phyloP scores from a whole-genome alignment of 1,140 invertebrate genomes.

The Neuroterus valhalla region DNA sequence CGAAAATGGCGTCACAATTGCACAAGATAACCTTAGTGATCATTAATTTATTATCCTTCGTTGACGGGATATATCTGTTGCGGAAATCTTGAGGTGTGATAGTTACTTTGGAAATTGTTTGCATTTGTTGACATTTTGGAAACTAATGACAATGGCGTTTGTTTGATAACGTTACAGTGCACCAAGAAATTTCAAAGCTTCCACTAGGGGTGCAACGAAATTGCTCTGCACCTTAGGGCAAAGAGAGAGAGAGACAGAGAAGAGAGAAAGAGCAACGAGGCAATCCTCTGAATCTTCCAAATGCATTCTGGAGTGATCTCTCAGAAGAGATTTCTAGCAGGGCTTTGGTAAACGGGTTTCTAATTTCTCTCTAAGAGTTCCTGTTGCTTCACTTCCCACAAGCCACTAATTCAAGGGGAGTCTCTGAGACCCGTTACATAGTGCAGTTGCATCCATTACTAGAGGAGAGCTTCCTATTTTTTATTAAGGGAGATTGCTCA shows the following conservation, averaged over 20 bases:
- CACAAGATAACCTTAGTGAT: no score
- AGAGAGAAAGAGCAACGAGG: neutral
- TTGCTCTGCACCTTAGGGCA: constrained; percentile 29
- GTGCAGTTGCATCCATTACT: neutral
- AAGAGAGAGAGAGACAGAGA: neutral
- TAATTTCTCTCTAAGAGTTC: constrained; percentile 20
- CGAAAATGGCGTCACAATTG: no score
- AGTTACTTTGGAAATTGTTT: neutral
- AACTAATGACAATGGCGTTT: constrained; percentile 14
- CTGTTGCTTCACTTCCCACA: constrained; percentile 21
- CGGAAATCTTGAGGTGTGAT: neutral
- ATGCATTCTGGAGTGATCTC: constrained; percentile 27
- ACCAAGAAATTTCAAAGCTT: constrained; percentile 4
- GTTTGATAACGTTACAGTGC: constrained; percentile 1
- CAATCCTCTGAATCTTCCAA: constrained; percentile 27
- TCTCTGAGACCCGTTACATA: neutral
- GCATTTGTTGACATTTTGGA: constrained; percentile 5
- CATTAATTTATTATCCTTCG: no score
- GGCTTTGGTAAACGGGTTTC: constrained; percentile 25
- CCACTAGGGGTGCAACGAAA: neutral
- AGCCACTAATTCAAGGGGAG: neutral
- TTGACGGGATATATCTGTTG: neutral
- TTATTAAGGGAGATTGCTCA: no score
- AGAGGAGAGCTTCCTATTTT: neutral
- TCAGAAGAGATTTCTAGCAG: neutral